Evolutionary conservation across 2,113 vertebrate genomes (phyloP).

Genomic region (Phalacrocorax carbo): DNA sequence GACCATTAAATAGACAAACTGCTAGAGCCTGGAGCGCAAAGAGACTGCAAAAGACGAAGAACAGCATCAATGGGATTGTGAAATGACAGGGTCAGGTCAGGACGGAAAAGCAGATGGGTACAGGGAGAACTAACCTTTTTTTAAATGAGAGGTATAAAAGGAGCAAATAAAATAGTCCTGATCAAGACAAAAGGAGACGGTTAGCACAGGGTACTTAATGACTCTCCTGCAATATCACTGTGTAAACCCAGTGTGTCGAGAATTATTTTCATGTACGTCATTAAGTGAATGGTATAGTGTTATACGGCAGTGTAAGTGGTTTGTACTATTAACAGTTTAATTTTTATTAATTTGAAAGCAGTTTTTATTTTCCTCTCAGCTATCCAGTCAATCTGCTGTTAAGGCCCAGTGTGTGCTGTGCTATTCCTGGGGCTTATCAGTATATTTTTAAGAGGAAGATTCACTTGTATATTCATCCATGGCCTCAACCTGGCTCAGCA

Average conservation of each 20-base stretch:
- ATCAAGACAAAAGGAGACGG: not conserved
- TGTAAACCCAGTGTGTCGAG: not conserved
- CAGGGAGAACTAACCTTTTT: not conserved
- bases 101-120: not conserved
- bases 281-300: not conserved
- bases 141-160: not conserved
- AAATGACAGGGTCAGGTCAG: not conserved
- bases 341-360: not conserved
- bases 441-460: not conserved
- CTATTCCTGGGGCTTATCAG: not conserved
- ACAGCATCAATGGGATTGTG: not conserved
- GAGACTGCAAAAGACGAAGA: not conserved
- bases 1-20: not conserved
- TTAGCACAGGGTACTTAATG: not conserved
- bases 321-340: not conserved
- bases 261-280: not conserved
- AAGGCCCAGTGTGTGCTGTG: not conserved
- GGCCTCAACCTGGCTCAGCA: not conserved
- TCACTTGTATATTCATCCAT: accelerated
- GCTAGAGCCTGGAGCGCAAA: not conserved
- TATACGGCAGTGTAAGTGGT: not conserved
- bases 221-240: not conserved
- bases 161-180: not conserved
- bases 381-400: not conserved
- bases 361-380: not conserved